phyloP scores from a whole-genome alignment of 1,140 invertebrate species.

The Elymnias hypermnestra region DNA sequence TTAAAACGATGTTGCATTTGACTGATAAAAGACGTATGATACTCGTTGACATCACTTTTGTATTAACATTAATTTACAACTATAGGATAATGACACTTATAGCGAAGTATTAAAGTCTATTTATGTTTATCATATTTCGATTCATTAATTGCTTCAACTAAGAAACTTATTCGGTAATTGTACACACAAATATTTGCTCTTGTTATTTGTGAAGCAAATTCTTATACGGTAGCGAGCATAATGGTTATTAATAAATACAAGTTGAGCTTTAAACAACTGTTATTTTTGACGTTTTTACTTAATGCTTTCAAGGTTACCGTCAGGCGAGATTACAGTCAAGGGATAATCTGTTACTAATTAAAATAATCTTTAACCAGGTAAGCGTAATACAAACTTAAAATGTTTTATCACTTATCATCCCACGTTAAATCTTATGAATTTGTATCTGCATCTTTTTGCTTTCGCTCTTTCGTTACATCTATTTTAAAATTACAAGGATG shows the following conservation, averaged over 20 bases:
- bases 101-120: background rate
- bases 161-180: constrained; percentile 24
- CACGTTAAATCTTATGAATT: too few species aligned
- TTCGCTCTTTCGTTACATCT: too few species aligned
- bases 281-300: background rate
- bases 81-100: constrained; percentile 2
- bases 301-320: too few species aligned
- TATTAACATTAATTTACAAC: background rate
- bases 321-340: too few species aligned
- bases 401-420: too few species aligned
- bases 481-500: too few species aligned
- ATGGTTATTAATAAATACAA: background rate
- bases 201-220: constrained; percentile 13
- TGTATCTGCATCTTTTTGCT: too few species aligned
- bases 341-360: too few species aligned
- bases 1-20: constrained; percentile 15
- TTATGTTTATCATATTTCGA: background rate
- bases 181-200: constrained; percentile 25
- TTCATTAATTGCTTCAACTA: constrained; percentile 1
- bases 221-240: background rate
- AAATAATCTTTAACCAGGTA: too few species aligned
- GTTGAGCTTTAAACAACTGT: background rate
- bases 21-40: constrained; percentile 34
- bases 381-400: too few species aligned
- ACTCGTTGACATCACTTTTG: constrained; percentile 1